Base-by-base conservation (phyloP, 2,888 invertebrate species). In the Subacronicta megacephala region DNA sequence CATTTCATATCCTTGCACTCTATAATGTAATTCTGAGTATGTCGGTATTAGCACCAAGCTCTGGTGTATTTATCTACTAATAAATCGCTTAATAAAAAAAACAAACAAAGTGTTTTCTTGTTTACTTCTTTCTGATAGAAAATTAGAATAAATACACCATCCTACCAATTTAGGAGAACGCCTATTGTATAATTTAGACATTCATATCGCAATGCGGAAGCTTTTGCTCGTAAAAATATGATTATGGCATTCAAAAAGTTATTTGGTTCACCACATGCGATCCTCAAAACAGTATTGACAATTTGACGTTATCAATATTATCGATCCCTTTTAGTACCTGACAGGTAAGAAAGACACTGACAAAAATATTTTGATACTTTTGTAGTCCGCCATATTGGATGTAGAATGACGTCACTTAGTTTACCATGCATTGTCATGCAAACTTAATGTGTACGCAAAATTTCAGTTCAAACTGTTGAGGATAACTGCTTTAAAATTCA, bases 201-300 rank as follows among this genome's bases (percentile, higher is more conserved):
- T 72, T 59, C 20, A 26, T 45, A 60, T 71, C 43, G 46, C 44
- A 36, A 49, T 47, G 50, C 72, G 54, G 67, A 67, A 67, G 44
- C 26, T 17, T 16, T 52, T 47, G 23, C 44, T 66, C 61, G 47
- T 67, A 70, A 67, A 64, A 67, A 67, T 66, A 72, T 59, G 54
- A 67, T 67, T 55, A 66, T 71, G 26, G 60, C 31, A 46, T 54
- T 50, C 47, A 55, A 72, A 57, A 58, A 38, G 53, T 47, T 67
- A 71, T 67, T 67, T 71, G 47, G 35, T 72, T 66, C 51, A 41
- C 35, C 50, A 54, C 60, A 72, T 67, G 67, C 67, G 50, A 72
- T 46, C 46, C 17, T 15, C 7, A 26, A 15, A 17, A 44, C 45
- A 36, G 23, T 35, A 46, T 64, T 51, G 18, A 4, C n/a, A n/a